These are phyloP conservation scores for Muscicapa striata DNA, from an alignment of 2,797 vertebrate genomes.

Conservation along the genomic window DNA sequence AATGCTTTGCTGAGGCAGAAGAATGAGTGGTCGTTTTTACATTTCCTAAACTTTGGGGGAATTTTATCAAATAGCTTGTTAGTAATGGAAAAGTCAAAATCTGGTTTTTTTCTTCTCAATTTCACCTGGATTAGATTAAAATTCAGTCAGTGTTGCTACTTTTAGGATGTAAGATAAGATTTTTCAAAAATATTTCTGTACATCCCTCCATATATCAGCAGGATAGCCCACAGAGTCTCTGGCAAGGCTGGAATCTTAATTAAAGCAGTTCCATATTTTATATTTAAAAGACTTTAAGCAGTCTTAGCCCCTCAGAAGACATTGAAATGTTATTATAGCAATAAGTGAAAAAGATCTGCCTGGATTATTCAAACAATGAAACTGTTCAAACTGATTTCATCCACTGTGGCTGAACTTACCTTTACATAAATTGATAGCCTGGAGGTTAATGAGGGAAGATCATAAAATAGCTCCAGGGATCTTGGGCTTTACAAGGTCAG, in stretches of 20 bases:
- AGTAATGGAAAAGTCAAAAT: not conserved
- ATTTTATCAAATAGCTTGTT: not conserved
- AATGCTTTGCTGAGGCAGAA: not conserved
- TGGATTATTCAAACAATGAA: not conserved
- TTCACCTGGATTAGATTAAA: not conserved
- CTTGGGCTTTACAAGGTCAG: conserved; percentile 14
- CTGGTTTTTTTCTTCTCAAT: not conserved
- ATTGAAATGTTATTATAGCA: not conserved
- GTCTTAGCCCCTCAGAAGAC: not conserved
- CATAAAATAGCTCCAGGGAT: not conserved
- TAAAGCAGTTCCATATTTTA: not conserved
- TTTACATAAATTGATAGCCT: not conserved
- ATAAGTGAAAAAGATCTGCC: not conserved
- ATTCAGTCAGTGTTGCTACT: not conserved
- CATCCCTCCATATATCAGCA: not conserved
- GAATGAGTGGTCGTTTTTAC: not conserved
- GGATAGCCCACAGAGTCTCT: not conserved
- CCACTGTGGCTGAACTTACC: not conserved
- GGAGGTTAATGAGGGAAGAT: conserved; percentile 16
- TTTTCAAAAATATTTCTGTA: not conserved
- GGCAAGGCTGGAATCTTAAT: not conserved
- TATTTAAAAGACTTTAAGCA: not conserved
- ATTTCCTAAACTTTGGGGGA: not conserved
- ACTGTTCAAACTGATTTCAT: not conserved
- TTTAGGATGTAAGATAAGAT: not conserved